Evolutionary conservation across 1,140 invertebrate species (phyloP).

Genomic region (Papilio glaucus): DNA sequence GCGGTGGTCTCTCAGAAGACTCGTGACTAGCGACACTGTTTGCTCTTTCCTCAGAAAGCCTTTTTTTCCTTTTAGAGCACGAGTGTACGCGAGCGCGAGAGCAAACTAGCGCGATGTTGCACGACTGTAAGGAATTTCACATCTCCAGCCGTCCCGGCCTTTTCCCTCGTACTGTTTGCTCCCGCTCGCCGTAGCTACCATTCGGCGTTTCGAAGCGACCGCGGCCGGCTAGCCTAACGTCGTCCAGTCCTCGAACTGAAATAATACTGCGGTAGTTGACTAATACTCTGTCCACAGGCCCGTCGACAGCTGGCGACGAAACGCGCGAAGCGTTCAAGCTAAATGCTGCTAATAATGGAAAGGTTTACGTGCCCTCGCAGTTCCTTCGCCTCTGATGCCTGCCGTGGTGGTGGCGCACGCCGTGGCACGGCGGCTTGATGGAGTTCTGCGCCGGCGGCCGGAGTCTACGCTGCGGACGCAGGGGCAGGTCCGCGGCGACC

Average conservation of each 20-base stretch:
- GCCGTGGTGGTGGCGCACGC: constrained; percentile 72
- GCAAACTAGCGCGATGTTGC: constrained; percentile 80
- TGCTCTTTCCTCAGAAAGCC: constrained; percentile 76
- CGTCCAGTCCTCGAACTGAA: constrained; percentile 81
- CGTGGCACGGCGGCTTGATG: constrained; percentile 67
- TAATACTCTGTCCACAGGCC: constrained; percentile 82
- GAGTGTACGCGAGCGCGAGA: constrained; percentile 73
- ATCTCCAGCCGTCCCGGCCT: constrained; percentile 71
- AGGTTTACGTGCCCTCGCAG: constrained; percentile 74
- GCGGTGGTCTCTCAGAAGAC: constrained; percentile 78
- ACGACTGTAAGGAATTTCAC: constrained; percentile 82
- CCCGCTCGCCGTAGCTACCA: constrained; percentile 77
- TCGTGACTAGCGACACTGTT: constrained; percentile 80
- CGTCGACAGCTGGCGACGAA: constrained; percentile 78
- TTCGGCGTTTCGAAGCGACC: constrained; percentile 73
- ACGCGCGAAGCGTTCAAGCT: constrained; percentile 80
- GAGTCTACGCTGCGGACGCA: constrained; percentile 71
- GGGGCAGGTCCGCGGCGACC: constrained; percentile 61
- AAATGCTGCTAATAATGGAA: constrained; percentile 70
- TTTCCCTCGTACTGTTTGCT: constrained; percentile 78
- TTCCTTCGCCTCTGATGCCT: constrained; percentile 75
- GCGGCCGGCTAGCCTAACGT: constrained; percentile 76
- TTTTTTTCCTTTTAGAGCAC: constrained; percentile 81
- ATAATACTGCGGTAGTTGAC: constrained; percentile 83
- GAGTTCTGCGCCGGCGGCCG: constrained; percentile 68